phyloP scores from a whole-genome alignment of 2,888 invertebrate species.

The Dasysyrphus tricinctus region DNA sequence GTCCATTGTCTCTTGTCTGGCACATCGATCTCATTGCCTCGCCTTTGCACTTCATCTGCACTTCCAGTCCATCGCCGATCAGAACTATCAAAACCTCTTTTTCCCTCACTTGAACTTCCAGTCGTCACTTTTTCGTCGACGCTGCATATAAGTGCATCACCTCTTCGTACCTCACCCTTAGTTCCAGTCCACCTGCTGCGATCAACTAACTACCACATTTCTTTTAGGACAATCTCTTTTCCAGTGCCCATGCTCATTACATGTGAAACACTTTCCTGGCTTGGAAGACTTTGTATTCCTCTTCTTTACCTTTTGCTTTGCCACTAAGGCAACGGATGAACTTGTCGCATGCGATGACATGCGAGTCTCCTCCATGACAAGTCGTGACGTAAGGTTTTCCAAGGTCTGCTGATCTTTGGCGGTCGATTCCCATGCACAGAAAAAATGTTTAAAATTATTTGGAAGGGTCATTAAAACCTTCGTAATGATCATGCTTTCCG shows the following conservation, averaged over 20 bases:
- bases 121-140: conserved; percentile 7
- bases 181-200: conserved; percentile 10
- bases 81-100: neutral
- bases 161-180: conserved; percentile 1
- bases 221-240: conserved; percentile 61
- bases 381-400: conserved; percentile 73
- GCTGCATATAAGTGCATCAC: conserved; percentile 26
- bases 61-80: conserved; percentile 9
- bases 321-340: conserved; percentile 29
- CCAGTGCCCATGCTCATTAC: conserved; percentile 70
- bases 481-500: conserved; percentile 71
- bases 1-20: conserved; percentile 22
- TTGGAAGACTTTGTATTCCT: conserved; percentile 15
- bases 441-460: too few species aligned
- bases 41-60: conserved; percentile 9
- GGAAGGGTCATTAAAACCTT: conserved; percentile 76
- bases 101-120: neutral
- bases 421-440: too few species aligned
- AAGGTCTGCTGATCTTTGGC: conserved; percentile 68
- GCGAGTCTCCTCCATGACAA: conserved; percentile 76
- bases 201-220: neutral
- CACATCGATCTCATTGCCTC: neutral
- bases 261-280: conserved; percentile 68
- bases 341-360: conserved; percentile 25
- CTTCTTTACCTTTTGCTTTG: conserved; percentile 32